Conservation (phyloP, 2,113 vertebrate species). For the Nasalis larvatus region DNA sequence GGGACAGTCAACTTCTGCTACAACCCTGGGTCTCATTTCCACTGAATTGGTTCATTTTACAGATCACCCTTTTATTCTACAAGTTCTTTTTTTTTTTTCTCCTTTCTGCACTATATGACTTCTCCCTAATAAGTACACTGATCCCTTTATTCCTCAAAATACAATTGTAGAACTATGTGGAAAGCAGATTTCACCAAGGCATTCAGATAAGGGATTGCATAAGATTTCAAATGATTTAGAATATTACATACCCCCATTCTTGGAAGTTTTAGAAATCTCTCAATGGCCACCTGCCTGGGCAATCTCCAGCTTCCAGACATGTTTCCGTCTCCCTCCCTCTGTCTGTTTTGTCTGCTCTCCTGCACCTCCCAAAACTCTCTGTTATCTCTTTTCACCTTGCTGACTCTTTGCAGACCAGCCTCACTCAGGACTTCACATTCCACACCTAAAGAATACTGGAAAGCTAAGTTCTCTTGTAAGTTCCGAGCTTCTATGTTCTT, state of each 20-base stretch:
- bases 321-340: background rate
- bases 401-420: background rate
- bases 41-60: background rate
- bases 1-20: background rate
- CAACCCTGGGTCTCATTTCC: background rate
- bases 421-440: background rate
- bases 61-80: background rate
- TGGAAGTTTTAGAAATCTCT: background rate
- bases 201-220: background rate
- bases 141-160: background rate
- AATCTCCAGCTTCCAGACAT: background rate
- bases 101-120: background rate
- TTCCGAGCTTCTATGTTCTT: background rate
- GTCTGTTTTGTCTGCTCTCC: background rate
- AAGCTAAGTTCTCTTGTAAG: background rate
- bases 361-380: accelerated
- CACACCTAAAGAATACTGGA: background rate
- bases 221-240: background rate
- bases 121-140: background rate
- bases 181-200: background rate
- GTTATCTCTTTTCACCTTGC: background rate
- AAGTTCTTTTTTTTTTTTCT: background rate
- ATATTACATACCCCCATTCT: background rate
- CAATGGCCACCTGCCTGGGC: background rate
- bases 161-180: background rate